phyloP scores from a whole-genome alignment of 2,113 vertebrate species.

The Microcebus lehilahytsara region DNA sequence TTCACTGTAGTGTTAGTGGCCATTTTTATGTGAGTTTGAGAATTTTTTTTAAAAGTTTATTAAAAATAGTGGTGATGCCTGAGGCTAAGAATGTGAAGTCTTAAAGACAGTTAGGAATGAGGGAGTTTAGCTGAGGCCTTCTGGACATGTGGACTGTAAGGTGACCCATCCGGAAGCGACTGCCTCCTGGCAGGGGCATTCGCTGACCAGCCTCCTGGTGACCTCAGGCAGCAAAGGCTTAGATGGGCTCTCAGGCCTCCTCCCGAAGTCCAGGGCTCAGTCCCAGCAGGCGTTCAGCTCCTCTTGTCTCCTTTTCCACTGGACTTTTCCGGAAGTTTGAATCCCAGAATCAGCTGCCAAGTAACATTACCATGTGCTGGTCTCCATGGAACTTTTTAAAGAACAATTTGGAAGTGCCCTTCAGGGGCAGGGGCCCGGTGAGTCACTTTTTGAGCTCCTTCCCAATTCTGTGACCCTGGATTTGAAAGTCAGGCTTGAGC shows the following conservation, averaged over 20 bases:
- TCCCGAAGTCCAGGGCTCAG: neutral
- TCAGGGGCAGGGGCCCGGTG: neutral
- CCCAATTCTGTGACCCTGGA: neutral
- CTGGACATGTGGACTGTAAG: no score
- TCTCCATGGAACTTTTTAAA: neutral
- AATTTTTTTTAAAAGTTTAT: neutral
- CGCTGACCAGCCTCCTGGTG: neutral
- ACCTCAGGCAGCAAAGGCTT: neutral
- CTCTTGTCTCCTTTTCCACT: neutral
- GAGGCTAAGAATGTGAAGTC: neutral
- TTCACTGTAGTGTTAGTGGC: neutral
- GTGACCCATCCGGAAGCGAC: neutral
- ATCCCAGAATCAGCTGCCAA: neutral
- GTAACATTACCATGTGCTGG: neutral
- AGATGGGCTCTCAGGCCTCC: no score
- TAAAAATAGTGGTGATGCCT: neutral
- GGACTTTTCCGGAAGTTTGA: neutral
- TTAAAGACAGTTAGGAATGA: neutral
- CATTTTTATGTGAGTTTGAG: neutral
- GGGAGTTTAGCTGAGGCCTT: neutral
- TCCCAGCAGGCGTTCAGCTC: neutral
- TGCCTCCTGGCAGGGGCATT: no score
- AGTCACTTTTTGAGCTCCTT: neutral
- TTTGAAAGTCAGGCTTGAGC: neutral
- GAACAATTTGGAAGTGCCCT: neutral